These are phyloP conservation scores for Aleiodes sp. DNA, from an alignment of 1,140 invertebrate species.

Conservation along the genomic window DNA sequence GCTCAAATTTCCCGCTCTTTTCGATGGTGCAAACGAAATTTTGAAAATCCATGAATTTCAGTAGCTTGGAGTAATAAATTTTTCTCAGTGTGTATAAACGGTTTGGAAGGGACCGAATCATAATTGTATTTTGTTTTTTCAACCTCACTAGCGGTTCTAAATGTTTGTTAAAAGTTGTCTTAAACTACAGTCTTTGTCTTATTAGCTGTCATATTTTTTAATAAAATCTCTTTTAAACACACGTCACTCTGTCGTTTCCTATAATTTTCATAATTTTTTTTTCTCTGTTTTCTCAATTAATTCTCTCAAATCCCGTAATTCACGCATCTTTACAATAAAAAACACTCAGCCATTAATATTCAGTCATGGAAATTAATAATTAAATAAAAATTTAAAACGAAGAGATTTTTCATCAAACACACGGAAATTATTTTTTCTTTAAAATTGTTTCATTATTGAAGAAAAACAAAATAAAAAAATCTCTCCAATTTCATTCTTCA, in stretches of 20 bases:
- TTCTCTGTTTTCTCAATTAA: conserved; percentile 27
- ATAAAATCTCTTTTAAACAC: conserved; percentile 34
- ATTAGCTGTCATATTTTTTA: conserved; percentile 42
- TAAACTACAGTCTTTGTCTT: conserved; percentile 62
- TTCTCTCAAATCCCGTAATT: conserved; percentile 33
- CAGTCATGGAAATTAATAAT: not conserved
- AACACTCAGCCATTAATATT: conserved; percentile 53
- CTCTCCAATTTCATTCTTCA: no score
- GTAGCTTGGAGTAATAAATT: no score
- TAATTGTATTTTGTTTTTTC: conserved; percentile 42
- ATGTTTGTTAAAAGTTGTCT: conserved; percentile 64
- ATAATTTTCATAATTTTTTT: conserved; percentile 3
- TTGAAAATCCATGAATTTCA: no score
- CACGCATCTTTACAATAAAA: conserved; percentile 45
- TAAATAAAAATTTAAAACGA: not conserved
- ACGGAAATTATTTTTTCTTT: no score
- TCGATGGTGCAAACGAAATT: conserved; percentile 23
- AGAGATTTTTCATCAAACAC: not conserved
- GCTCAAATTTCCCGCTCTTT: not conserved
- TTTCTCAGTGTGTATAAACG: conserved; percentile 34
- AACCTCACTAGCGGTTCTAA: conserved; percentile 53
- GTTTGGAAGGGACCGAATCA: conserved; percentile 51
- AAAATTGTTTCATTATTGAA: no score
- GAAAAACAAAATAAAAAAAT: no score
- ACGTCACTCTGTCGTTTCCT: not conserved